Conservation (phyloP, 2,113 vertebrate genomes). For the Paramisgurnus dabryanus region DNA sequence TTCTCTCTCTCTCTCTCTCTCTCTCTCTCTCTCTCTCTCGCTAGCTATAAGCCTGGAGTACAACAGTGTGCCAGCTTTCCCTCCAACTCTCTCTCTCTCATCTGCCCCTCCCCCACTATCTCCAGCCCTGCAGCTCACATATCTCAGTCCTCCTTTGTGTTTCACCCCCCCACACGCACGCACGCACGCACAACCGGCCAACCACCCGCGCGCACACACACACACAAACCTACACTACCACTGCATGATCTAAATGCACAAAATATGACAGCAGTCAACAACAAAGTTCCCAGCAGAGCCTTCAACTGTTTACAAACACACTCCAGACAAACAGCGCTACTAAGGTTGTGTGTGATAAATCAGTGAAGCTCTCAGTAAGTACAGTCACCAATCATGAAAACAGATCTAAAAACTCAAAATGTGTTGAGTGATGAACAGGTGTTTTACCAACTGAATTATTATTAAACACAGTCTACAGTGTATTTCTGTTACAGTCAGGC, state of each 20-base stretch:
- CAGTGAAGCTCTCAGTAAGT: not conserved
- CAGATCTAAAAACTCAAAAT: not conserved
- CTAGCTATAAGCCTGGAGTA: slow-evolving; percentile 25
- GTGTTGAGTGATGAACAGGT: too few relatives aligned
- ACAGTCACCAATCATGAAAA: not conserved
- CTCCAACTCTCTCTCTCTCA: slow-evolving; percentile 24
- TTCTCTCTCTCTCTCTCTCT: not conserved
- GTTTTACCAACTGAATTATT: too few relatives aligned
- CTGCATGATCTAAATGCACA: slow-evolving; percentile 23
- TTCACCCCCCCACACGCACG: not conserved
- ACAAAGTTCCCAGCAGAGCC: slow-evolving; percentile 12
- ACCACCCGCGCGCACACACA: slow-evolving; percentile 11
- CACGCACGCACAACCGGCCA: not conserved
- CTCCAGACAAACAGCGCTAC: not conserved
- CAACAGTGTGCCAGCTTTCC: slow-evolving; percentile 29
- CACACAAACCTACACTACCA: not conserved
- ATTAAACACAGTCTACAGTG: too few relatives aligned
- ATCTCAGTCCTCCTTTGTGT: slow-evolving; percentile 52
- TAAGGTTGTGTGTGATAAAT: not conserved
- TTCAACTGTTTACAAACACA: slow-evolving; percentile 15
- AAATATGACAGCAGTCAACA: slow-evolving; percentile 5
- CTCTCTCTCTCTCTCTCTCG: not conserved
- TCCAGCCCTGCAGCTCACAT: slow-evolving; percentile 49
- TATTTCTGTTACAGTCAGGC: too few relatives aligned
- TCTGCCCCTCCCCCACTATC: slow-evolving; percentile 45